These are phyloP conservation scores for Cossypha heuglini DNA, from an alignment of 2,797 vertebrate genomes.

Conservation along the genomic window DNA sequence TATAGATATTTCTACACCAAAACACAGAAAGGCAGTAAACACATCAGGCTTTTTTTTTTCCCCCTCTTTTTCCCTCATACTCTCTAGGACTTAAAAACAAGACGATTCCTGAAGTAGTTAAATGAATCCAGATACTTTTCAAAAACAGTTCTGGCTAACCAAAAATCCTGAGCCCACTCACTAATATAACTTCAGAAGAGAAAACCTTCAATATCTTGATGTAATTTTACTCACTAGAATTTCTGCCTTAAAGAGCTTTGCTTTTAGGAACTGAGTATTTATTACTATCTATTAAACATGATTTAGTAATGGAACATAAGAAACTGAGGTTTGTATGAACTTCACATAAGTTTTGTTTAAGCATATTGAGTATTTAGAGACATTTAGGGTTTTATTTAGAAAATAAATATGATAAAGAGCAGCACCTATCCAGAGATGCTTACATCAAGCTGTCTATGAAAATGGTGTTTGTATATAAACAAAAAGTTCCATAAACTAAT, in stretches of 20 bases:
- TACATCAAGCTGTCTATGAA: background rate
- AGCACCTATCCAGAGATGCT: background rate
- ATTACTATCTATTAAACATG: background rate
- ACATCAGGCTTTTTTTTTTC: accelerated
- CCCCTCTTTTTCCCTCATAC: background rate
- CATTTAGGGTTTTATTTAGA: background rate
- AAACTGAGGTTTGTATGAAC: background rate
- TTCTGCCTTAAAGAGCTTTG: background rate
- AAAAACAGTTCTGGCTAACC: background rate
- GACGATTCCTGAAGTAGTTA: background rate
- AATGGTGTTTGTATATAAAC: background rate
- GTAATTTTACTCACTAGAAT: background rate
- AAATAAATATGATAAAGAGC: background rate
- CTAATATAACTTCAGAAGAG: background rate
- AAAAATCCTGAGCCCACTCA: background rate
- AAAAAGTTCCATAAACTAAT: background rate
- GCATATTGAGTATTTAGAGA: background rate
- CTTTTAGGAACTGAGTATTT: background rate
- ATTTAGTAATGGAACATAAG: background rate
- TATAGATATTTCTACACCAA: background rate
- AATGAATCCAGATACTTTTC: background rate
- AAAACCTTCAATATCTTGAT: background rate
- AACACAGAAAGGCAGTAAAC: background rate
- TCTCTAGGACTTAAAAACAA: background rate
- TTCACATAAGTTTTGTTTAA: background rate